phyloP scores from a whole-genome alignment of 2,113 vertebrate genomes.

The Macrotis lagotis region DNA sequence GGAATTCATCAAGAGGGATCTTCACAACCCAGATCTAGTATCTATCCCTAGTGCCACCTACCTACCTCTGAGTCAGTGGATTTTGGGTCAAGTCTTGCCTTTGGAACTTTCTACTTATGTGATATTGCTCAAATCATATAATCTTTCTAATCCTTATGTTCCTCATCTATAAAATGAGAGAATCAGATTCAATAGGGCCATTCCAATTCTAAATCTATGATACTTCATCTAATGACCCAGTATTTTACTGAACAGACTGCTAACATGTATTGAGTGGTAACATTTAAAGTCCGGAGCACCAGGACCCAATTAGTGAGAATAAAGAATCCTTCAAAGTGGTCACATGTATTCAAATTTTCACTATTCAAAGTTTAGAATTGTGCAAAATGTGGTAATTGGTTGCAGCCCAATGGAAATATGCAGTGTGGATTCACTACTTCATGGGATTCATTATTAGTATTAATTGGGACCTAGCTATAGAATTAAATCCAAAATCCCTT shows the following conservation, averaged over 20 bases:
- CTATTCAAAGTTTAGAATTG: neutral
- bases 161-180: neutral
- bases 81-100: neutral
- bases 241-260: neutral
- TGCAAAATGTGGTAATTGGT: neutral
- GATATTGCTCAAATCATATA: neutral
- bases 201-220: neutral
- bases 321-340: neutral
- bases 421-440: neutral
- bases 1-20: neutral
- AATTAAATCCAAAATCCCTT: neutral
- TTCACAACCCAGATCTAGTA: neutral
- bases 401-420: neutral
- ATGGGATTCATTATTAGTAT: neutral
- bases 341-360: neutral
- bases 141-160: constrained; percentile 21
- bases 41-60: neutral
- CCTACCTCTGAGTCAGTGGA: neutral
- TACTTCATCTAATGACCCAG: neutral
- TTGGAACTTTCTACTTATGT: neutral
- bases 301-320: neutral
- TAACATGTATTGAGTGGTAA: neutral
- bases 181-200: neutral
- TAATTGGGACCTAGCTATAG: neutral
- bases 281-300: neutral